Base-by-base conservation (phyloP, 2,797 vertebrate species). In the Propithecus perrieri region DNA sequence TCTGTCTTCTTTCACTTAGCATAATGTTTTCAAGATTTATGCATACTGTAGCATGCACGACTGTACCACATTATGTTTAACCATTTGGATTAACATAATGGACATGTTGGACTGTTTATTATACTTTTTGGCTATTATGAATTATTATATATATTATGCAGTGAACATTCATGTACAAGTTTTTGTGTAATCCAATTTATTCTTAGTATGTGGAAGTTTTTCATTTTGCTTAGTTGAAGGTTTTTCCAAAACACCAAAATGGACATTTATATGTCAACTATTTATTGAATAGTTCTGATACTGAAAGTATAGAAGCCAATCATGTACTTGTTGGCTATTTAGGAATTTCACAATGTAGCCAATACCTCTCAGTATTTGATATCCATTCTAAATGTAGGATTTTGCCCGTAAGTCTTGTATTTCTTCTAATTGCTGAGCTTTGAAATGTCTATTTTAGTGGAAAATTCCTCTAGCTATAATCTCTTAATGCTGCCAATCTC, bases 391-490 rank as follows among this genome's bases (percentile, higher is more conserved):
- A 88, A 91, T 61, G 15, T 88, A 81, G 38, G 33, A 41, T 91
- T 97, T 96, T 96, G 85, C 50, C 63, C 46, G 24, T 67, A 71
- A 94, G 53, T 89, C 71, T 97, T 91, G 12, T 46, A 87, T 94
- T 96, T 97, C 81, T 80, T 91, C 63, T 89, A 88, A 94, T 79
- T 94, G 75, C 48, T 48, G 85, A 95, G 94, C 41, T 96, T 86
- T 89, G 69, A 94, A 86, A 84, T 95, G 85, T 53, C 88, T 81
- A 24, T 92, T 83, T 96, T 96, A 91, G 85, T 92, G 89, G 94
- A 93, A 97, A 97, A 96, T 97, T 96, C 91, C 91, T 97, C 43
- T 94, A 57, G 53, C 53, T 84, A 5, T 95, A 85, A 94, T 94
- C 86, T 96, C 83, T 94, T 96, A 92, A 75, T 95, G 80, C 94